Percentiles rank a stretch among this genome's conserved stretches.
These are phyloP conservation scores for Crotalus viridis DNA, from an alignment of 2,113 vertebrate species.

Conservation along the genomic window DNA sequence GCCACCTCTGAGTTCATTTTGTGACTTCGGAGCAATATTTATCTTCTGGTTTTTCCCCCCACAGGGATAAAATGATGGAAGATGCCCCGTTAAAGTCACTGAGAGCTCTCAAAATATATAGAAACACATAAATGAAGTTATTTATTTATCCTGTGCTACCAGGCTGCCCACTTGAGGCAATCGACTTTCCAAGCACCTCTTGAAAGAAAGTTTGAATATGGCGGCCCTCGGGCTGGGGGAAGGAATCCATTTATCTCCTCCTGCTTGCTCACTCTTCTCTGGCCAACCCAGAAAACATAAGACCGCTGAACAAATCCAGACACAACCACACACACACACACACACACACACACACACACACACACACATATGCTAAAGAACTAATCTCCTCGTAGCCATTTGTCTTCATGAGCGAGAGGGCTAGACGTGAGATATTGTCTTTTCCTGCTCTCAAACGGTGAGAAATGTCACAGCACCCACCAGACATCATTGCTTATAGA, in stretches of 20 bases:
- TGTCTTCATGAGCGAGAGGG: background rate
- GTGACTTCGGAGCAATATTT: background rate
- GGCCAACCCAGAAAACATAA: background rate
- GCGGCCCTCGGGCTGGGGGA: background rate
- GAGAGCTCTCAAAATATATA: background rate
- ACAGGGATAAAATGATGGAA: background rate
- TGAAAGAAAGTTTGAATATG: background rate
- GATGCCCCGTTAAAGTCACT: background rate
- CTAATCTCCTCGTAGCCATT: accelerated
- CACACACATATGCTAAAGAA: background rate
- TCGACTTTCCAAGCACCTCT: background rate
- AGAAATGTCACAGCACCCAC: slow-evolving; percentile 29
- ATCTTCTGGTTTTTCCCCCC: background rate
- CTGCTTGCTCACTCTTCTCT: background rate
- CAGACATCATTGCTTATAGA: background rate
- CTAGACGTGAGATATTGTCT: background rate
- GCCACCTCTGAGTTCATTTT: background rate
- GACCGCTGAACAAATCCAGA: background rate
- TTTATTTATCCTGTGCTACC: background rate
- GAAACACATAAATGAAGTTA: background rate
- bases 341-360: background rate
- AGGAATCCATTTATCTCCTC: background rate
- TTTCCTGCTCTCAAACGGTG: slow-evolving; percentile 22
- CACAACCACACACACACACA: background rate
- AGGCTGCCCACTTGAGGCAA: background rate